A percentile compares a stretch with the other conserved stretches of the same genome.
phyloP scores from a whole-genome alignment of 2,113 vertebrate genomes.

The Felis catus region F.catus_Fca126_mat1.0 CM031426.1:44707501-44708000 shows the following conservation, averaged over 20 bases:
- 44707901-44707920: neutral
- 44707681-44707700: conserved; percentile 8
- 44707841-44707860: neutral
- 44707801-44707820: neutral
- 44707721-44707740: neutral
- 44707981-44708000: neutral
- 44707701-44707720: neutral
- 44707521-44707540: neutral
- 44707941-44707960: conserved; percentile 18
- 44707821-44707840: neutral
- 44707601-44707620: neutral
- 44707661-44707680: conserved; percentile 24
- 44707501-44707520: neutral
- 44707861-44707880: conserved; percentile 12
- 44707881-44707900: neutral
- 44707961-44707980: neutral
- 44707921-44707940: neutral
- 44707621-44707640: neutral
- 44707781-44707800: neutral
- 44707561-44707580: neutral
- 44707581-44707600: neutral
- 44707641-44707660: conserved; percentile 46
- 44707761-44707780: neutral
- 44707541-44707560: neutral
- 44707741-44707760: neutral